Conservation (phyloP, 2,797 vertebrate species). For the Anomalospiza imberbis region DNA sequence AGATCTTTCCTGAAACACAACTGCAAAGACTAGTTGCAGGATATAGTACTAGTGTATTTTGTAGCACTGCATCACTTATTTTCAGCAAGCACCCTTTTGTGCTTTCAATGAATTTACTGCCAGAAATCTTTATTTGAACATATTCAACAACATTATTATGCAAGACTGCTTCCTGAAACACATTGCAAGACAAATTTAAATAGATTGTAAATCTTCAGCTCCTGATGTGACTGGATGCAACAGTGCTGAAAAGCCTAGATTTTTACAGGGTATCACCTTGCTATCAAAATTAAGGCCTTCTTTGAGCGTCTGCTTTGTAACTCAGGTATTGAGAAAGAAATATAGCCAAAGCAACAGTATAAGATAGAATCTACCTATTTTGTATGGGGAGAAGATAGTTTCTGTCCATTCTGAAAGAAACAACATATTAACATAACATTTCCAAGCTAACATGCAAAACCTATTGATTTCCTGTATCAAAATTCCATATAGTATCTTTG, state of each 20-base stretch:
- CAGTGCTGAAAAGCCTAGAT: not conserved
- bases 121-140: not conserved
- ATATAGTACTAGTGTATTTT: not conserved
- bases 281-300: not conserved
- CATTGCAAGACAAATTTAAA: not conserved
- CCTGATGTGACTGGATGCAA: not conserved
- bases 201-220: not conserved
- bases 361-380: not conserved
- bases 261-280: not conserved
- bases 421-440: not conserved
- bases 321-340: not conserved
- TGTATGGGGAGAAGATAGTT: not conserved
- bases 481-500: not conserved
- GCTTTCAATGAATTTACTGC: not conserved
- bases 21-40: not conserved
- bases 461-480: not conserved
- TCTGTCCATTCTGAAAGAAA: not conserved
- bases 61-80: not conserved
- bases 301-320: not conserved
- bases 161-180: not conserved
- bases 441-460: not conserved
- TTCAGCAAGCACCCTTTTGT: not conserved
- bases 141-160: not conserved
- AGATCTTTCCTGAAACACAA: not conserved
- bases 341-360: not conserved